Percentiles rank a stretch among this genome's conserved stretches.
Conservation (phyloP, 1,140 invertebrate species). For the Aleiodes sp. region DNA sequence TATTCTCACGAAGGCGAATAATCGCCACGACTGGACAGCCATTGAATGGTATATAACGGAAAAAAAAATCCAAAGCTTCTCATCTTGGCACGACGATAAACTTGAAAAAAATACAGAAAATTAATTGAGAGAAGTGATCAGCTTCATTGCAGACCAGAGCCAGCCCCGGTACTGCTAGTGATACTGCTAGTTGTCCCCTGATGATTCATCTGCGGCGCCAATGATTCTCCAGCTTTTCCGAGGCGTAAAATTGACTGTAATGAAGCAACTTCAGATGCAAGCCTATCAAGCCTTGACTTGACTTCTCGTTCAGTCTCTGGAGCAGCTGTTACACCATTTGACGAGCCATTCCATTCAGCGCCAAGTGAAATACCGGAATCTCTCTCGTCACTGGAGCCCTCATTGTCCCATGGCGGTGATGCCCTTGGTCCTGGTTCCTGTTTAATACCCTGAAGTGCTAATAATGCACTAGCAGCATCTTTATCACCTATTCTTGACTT, state of each 20-base stretch:
- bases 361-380: slow-evolving; percentile 89
- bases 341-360: slow-evolving; percentile 70
- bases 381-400: slow-evolving; percentile 86
- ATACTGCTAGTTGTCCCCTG: slow-evolving; percentile 36
- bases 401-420: slow-evolving; percentile 82
- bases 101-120: not conserved
- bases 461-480: slow-evolving; percentile 80
- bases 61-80: slow-evolving; percentile 12
- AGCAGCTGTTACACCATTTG: slow-evolving; percentile 53
- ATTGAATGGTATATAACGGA: slow-evolving; percentile 4
- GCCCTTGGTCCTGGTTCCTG: slow-evolving; percentile 80
- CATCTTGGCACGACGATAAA: slow-evolving; percentile 29
- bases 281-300: slow-evolving; percentile 83
- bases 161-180: slow-evolving; percentile 32
- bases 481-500: slow-evolving; percentile 91
- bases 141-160: slow-evolving; percentile 29
- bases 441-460: slow-evolving; percentile 83
- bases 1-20: slow-evolving; percentile 8
- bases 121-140: not conserved
- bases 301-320: slow-evolving; percentile 77
- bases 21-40: slow-evolving; percentile 13
- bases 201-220: slow-evolving; percentile 35
- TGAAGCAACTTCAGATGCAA: slow-evolving; percentile 92
- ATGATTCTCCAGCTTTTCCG: slow-evolving; percentile 50
- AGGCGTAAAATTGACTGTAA: slow-evolving; percentile 78